These are phyloP conservation scores for Onychomys leucogaster DNA, from an alignment of 2,797 vertebrate genomes.

Conservation along the genomic window DNA sequence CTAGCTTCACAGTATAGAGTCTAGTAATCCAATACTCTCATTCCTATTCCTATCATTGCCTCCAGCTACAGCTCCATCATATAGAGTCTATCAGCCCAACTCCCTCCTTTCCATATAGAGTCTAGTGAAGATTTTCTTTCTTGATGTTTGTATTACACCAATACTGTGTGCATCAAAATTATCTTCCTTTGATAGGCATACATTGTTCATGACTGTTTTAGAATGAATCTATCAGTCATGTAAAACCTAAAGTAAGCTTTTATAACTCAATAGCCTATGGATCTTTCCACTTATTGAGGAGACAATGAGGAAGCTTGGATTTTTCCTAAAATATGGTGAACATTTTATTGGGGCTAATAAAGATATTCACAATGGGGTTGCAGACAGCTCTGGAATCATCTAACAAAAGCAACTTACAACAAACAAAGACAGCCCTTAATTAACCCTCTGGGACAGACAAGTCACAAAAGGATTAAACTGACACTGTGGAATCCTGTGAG, in stretches of 20 bases:
- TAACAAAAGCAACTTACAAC: conserved; percentile 29
- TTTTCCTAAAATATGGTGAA: conserved; percentile 34
- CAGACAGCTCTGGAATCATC: conserved; percentile 66
- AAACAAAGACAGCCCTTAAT: conserved; percentile 65
- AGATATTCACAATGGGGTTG: conserved; percentile 60
- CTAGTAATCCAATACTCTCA: not conserved
- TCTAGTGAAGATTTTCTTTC: conserved; percentile 20
- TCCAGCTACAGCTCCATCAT: not conserved
- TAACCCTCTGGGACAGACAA: conserved; percentile 52
- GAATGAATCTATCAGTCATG: not conserved
- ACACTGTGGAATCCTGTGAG: conserved; percentile 39
- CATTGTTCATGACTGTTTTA: conserved; percentile 3
- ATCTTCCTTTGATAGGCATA: not conserved
- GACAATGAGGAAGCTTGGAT: not conserved
- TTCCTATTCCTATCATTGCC: no score
- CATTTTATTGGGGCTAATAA: conserved; percentile 65
- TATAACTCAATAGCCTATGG: not conserved
- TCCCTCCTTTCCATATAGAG: not conserved
- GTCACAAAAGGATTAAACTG: conserved; percentile 43
- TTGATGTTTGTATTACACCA: not conserved
- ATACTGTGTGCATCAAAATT: not conserved
- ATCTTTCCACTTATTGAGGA: conserved; percentile 5
- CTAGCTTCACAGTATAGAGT: no score
- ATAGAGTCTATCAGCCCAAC: not conserved
- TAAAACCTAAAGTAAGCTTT: conserved; percentile 42